These are phyloP conservation scores for Rhogogaster chlorosoma DNA, from an alignment of 2,888 invertebrate genomes.

Conservation along the genomic window DNA sequence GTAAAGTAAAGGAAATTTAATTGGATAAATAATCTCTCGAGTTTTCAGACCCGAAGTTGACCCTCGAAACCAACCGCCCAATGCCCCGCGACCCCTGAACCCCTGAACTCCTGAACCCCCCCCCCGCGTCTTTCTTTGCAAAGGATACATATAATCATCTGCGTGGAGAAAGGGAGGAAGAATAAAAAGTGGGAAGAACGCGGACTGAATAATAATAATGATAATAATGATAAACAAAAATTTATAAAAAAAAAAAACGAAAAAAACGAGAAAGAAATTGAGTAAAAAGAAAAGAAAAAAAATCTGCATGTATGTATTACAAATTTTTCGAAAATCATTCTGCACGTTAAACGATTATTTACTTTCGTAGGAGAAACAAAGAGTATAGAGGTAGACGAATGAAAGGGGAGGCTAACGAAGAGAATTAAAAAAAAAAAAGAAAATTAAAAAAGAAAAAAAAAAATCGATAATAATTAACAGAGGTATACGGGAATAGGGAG, in stretches of 20 bases:
- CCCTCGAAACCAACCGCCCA: background rate
- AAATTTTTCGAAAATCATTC: too few relatives aligned
- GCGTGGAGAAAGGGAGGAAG: background rate
- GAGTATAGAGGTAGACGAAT: background rate
- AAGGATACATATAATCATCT: background rate
- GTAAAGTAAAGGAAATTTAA: constrained; percentile 27
- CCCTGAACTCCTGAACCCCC: background rate
- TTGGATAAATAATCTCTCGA: constrained; percentile 19
- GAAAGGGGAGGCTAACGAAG: background rate
- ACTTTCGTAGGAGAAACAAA: background rate
- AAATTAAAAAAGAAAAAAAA: background rate
- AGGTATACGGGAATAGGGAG: background rate
- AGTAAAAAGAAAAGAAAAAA: background rate
- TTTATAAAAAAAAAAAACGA: background rate
- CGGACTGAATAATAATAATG: background rate
- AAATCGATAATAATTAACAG: constrained; percentile 11
- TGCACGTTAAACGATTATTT: too few relatives aligned
- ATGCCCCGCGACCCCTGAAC: background rate
- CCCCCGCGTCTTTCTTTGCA: background rate
- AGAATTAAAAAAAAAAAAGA: background rate
- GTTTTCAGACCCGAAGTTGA: constrained; percentile 7
- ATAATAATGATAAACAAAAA: too few relatives aligned
- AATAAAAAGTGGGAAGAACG: background rate
- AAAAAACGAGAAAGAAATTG: background rate
- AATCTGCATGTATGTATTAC: too few relatives aligned